phyloP scores from a whole-genome alignment of 2,888 invertebrate genomes.

The Biston betularia region DNA sequence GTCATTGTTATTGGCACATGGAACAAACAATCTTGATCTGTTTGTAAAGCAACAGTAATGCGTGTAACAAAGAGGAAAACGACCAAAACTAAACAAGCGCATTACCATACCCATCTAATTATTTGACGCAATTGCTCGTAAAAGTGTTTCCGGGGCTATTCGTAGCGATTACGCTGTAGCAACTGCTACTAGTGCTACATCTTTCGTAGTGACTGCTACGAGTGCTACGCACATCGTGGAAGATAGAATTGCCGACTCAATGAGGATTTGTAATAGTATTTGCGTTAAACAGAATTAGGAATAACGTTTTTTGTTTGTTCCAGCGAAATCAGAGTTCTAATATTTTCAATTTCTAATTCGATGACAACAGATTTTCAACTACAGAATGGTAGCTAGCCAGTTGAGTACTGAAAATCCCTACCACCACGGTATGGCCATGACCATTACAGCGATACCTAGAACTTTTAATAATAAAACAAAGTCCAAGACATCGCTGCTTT shows the following conservation, averaged over 20 bases:
- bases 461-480: too few species aligned
- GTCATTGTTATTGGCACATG: background rate
- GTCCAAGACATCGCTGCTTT: too few species aligned
- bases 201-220: slow-evolving; percentile 20
- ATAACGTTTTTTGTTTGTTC: slow-evolving; percentile 25
- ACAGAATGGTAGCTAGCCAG: too few species aligned
- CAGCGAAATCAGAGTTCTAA: slow-evolving; percentile 10
- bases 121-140: slow-evolving; percentile 36
- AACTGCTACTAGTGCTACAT: slow-evolving; percentile 11
- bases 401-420: too few species aligned
- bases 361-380: background rate
- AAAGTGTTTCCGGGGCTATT: slow-evolving; percentile 35
- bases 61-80: slow-evolving; percentile 16
- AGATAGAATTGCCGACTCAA: slow-evolving; percentile 27
- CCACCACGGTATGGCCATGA: too few species aligned
- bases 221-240: slow-evolving; percentile 22
- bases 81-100: slow-evolving; percentile 27
- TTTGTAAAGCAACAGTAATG: slow-evolving; percentile 11
- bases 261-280: slow-evolving; percentile 39
- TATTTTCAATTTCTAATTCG: slow-evolving; percentile 6
- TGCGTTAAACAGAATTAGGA: slow-evolving; percentile 38
- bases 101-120: slow-evolving; percentile 34
- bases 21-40: slow-evolving; percentile 14
- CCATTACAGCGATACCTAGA: too few species aligned
- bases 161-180: slow-evolving; percentile 24